Conservation (phyloP, 2,888 invertebrate genomes). For the Elegia similella region DNA sequence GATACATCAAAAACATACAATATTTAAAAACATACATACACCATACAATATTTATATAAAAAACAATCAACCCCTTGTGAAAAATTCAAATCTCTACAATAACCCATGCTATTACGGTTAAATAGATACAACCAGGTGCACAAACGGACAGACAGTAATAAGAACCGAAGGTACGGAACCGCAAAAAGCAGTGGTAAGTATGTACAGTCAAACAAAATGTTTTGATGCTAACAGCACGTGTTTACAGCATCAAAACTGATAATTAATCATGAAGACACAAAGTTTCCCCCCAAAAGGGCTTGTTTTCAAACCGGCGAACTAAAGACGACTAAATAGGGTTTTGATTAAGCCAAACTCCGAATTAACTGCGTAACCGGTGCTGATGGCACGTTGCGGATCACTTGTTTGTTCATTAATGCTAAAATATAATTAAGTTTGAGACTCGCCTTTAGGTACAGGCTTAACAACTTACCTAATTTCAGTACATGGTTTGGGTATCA, state of each 20-base stretch:
- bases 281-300: conserved; percentile 48
- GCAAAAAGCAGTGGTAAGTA: too few species aligned
- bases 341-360: conserved; percentile 48
- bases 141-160: too few species aligned
- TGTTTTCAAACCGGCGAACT: conserved; percentile 49
- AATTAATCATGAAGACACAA: conserved; percentile 42
- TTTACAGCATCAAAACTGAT: conserved; percentile 21
- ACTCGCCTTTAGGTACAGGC: conserved; percentile 12
- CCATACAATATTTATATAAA: too few species aligned
- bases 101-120: too few species aligned
- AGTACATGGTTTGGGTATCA: conserved; percentile 15
- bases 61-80: too few species aligned
- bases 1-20: too few species aligned
- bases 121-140: too few species aligned
- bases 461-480: conserved; percentile 18
- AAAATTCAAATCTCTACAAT: too few species aligned
- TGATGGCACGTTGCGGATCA: conserved; percentile 39
- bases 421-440: conserved; percentile 19
- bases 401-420: conserved; percentile 26
- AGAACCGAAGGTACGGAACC: too few species aligned
- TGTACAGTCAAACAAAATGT: neutral
- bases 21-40: too few species aligned
- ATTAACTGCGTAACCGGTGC: conserved; percentile 39
- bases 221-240: conserved; percentile 4
- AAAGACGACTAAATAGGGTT: conserved; percentile 57